These are phyloP conservation scores for Nanger granti DNA, from an alignment of 2,113 vertebrate species.

Conservation along the genomic window DNA sequence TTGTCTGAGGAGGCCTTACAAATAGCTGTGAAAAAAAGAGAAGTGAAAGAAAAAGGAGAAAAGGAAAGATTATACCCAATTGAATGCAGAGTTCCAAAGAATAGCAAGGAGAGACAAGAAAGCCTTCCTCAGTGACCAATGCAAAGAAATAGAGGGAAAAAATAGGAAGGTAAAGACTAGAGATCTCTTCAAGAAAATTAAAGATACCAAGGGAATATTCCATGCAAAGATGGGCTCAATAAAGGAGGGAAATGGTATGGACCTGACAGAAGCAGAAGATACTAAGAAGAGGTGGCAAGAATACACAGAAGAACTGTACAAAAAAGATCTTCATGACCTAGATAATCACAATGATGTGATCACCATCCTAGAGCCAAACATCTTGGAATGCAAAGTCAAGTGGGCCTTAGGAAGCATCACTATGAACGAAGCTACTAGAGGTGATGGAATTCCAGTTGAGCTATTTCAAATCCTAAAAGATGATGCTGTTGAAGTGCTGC, in stretches of 20 bases:
- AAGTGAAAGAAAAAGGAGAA: neutral
- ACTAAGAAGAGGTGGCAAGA: neutral
- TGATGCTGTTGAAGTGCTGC: neutral
- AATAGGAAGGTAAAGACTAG: neutral
- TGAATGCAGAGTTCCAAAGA: neutral
- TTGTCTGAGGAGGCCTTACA: neutral
- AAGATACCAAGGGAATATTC: neutral
- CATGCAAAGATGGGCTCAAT: neutral
- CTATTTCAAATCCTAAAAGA: neutral
- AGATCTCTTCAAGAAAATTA: neutral
- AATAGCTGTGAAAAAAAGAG: neutral
- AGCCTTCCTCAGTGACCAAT: neutral
- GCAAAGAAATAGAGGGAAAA: neutral
- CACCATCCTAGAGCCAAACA: neutral
- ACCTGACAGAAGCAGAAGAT: neutral
- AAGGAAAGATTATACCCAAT: neutral
- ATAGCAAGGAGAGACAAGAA: neutral
- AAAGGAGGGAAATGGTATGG: neutral
- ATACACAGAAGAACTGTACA: neutral
- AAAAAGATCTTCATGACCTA: neutral
- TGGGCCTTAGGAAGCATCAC: neutral
- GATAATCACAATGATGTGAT: neutral
- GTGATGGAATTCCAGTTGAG: neutral
- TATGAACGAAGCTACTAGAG: neutral
- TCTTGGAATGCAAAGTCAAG: neutral